Base-by-base conservation (phyloP, 2,113 vertebrate genomes). In the Pardalotus punctatus region DNA sequence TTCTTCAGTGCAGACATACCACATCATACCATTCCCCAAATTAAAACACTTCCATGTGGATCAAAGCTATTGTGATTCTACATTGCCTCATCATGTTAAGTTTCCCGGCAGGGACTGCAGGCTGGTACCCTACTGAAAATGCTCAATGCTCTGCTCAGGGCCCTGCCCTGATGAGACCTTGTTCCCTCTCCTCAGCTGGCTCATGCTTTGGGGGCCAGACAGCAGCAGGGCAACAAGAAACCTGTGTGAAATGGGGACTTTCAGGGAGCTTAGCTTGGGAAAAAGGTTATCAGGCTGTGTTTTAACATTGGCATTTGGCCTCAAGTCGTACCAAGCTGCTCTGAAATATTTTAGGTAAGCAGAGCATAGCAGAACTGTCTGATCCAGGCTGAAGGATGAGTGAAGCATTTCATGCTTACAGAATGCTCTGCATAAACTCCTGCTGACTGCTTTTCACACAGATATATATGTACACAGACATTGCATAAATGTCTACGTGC, bases 171-270 rank as follows among this genome's bases (percentile, higher is more conserved):
- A 42, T 4, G 25, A 61, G 28, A 43, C 20, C 27, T 4, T 1
- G 1, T 9, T 73, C 33, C 47, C 5, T 54, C 35, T 71, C 35
- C 22, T 17, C 2, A 3, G 20, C 20, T 7, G 3, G 51, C 38
- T 85, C 35, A 6, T 5, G 14, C 21, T 22, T 83, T 67, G 4
- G 0, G 25, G 77, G 22, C 23, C 33, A 53, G 45, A 19, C 20
- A 83, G 62, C 36, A 92, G 25, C 3, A 5, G 17, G 5, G n/a
- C 16, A 72, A 61, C 33, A 53, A 70, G 43, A 92, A 77, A 74
- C 2, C 14, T 24, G 7, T 0, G 1, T 48, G 31, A 64, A 93
- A 74, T 0, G 0, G 11, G 15, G 31, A 54, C 29, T 81, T 71
- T 17, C 36, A 71, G 33, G 11, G 29, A 81, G 27, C 27, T 79